Conservation (phyloP, 2,113 vertebrate species). For the Hassar affinis region DNA sequence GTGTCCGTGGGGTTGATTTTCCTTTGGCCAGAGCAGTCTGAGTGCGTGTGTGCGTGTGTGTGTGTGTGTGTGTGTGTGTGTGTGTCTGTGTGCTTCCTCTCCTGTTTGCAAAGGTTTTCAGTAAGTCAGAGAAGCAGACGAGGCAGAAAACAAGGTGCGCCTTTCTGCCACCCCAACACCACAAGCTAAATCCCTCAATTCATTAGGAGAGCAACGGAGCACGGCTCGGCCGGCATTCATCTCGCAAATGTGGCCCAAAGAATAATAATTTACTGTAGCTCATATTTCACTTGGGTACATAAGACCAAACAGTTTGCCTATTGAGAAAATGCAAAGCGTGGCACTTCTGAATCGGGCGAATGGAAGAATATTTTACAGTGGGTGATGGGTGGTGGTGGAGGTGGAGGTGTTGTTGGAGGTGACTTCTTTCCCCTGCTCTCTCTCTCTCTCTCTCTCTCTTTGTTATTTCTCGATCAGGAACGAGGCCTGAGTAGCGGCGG, state of each 20-base stretch:
- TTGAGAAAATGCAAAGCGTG: constrained; percentile 76
- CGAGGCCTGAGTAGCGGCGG: constrained; percentile 28
- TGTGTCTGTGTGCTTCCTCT: constrained; percentile 27
- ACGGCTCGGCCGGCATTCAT: constrained; percentile 74
- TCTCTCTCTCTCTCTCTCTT: constrained; percentile 2
- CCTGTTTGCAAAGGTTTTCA: constrained; percentile 48
- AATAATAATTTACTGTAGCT: constrained; percentile 79
- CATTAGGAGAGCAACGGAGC: constrained; percentile 77
- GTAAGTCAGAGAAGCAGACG: constrained; percentile 38
- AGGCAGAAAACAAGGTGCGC: constrained; percentile 57
- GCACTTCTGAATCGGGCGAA: constrained; percentile 66
- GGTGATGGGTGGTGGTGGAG: too few relatives aligned
- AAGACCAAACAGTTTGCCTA: constrained; percentile 73
- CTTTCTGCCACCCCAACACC: constrained; percentile 66
- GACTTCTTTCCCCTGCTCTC: not conserved
- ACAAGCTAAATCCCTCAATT: constrained; percentile 79
- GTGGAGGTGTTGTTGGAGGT: too few relatives aligned
- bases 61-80: constrained; percentile 9
- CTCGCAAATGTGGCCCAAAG: constrained; percentile 76
- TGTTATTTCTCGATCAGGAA: constrained; percentile 26
- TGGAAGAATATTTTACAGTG: constrained; percentile 62
- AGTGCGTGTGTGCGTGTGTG: constrained; percentile 16
- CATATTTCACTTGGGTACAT: constrained; percentile 79
- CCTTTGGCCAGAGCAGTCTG: constrained; percentile 27
- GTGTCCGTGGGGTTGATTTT: constrained; percentile 40